Evolutionary conservation across 1,140 invertebrate genomes (phyloP), one percentile per base, ranked within the genome.

Genomic region (Acromyrmex charruanus): DNA sequence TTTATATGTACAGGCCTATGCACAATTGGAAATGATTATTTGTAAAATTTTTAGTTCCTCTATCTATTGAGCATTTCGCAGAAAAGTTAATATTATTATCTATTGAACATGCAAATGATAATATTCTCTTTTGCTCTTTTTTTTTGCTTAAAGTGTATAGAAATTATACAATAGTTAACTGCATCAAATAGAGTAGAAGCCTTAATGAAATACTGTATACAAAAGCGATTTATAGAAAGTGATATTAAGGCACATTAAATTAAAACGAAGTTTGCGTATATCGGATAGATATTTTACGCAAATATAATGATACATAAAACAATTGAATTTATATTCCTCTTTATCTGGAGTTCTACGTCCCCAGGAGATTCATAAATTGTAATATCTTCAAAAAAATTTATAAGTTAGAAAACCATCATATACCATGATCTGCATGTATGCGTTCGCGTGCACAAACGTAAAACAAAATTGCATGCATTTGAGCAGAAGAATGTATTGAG

Each of bases 321-420:
- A 69, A 77, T 89, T 68, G 74, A 88, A 55, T 68, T 85, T 90
- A 82, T 81, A 85, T 90, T 88, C 55, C 80, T 81, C 75, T 80
- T 61, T 39, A 71, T 35, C 55, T 59, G 21, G 71, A 25, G 28
- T 85, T 55, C 31, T 61, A 16, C 21, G 39, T 12, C 28, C 66
- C 85, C 58, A 68, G 66, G 49, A 35, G 25, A 51, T 58, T 80
- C 58, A 69, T 86, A 79, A 80, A 81, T 87, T 80, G 74, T 88
- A 88, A 61, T 88, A 65, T 81, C 71, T 44, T 85, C 31, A 53
- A 72, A 87, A 69, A 44, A 59, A 77, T 55, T 85, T 69, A 77
- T 75, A 72, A 90, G 71, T 35, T 77, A 77, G 71, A 82, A 71
- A 53, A 25, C 59, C 63, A 86, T 87, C 51, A 90, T 75, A 72